Evolutionary conservation across 2,797 vertebrate genomes (phyloP).

Genomic region (Schizopygopsis malacanthus): DNA sequence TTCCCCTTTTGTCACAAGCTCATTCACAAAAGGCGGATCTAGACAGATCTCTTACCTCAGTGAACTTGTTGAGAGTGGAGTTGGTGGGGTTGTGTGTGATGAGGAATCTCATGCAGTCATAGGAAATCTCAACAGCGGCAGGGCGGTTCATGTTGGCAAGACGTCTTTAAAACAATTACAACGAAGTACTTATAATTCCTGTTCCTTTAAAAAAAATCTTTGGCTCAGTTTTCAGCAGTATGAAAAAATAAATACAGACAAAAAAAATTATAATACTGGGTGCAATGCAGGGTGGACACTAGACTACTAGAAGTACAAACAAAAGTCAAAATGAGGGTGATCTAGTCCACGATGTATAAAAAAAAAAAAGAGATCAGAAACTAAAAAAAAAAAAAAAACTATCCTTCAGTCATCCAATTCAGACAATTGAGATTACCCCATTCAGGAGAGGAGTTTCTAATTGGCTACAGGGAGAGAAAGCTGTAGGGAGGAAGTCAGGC

Average conservation of each 20-base stretch:
- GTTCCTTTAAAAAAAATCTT: slow-evolving; percentile 63
- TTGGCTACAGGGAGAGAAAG: slow-evolving; percentile 80
- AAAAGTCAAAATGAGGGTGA: slow-evolving; percentile 55
- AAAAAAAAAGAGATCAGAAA: slow-evolving; percentile 49
- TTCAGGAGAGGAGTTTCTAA: slow-evolving; percentile 86
- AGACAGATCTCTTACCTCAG: slow-evolving; percentile 83
- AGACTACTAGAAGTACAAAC: slow-evolving; percentile 66
- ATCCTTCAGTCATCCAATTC: slow-evolving; percentile 82
- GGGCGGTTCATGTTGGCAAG: slow-evolving; percentile 99
- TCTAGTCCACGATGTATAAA: slow-evolving; percentile 74
- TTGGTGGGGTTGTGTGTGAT: slow-evolving; percentile 99
- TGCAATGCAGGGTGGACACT: slow-evolving; percentile 67
- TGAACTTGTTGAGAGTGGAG: slow-evolving; percentile 97
- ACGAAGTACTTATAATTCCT: slow-evolving; percentile 73
- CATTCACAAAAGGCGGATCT: not conserved
- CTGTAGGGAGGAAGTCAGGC: slow-evolving; percentile 72
- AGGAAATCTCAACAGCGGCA: slow-evolving; percentile 96
- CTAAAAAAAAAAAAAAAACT: slow-evolving; percentile 68
- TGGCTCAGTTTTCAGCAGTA: too few relatives aligned
- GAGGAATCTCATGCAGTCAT: slow-evolving; percentile 96
- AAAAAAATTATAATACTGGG: slow-evolving; percentile 39
- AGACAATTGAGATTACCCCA: slow-evolving; percentile 80
- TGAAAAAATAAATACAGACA: too few relatives aligned
- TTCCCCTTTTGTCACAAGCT: not conserved
- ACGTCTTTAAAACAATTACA: slow-evolving; percentile 86